These are phyloP conservation scores for Rhysida immarginata DNA, from an alignment of 1,140 invertebrate genomes.

Conservation along the genomic window DNA sequence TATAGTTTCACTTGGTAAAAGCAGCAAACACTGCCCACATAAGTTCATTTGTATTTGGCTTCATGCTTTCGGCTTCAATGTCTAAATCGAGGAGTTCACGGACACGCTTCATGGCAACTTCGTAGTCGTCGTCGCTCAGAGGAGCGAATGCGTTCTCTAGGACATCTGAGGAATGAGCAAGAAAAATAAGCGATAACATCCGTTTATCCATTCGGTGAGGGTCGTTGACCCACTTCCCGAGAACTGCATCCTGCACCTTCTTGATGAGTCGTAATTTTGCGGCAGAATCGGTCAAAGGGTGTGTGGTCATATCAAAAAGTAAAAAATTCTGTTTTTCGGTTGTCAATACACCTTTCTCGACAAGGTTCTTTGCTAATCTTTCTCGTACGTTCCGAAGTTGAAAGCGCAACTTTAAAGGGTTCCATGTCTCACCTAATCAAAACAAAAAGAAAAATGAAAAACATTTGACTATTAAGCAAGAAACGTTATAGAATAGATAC, in stretches of 20 bases:
- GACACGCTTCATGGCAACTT: conserved; percentile 92
- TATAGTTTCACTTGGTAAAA: conserved; percentile 96
- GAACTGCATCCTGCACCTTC: conserved; percentile 94
- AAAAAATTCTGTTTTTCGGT: conserved; percentile 99
- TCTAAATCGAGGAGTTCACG: conserved; percentile 89
- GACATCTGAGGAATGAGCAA: conserved; percentile 96
- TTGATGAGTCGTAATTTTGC: conserved; percentile 95
- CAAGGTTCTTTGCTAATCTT: conserved; percentile 95
- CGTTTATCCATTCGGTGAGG: conserved; percentile 93
- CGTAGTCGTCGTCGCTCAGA: conserved; percentile 95
- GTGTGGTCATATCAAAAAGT: conserved; percentile 99
- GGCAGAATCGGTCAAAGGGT: conserved; percentile 89
- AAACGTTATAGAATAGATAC: no score
- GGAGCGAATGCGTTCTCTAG: conserved; percentile 99
- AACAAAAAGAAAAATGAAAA: conserved; percentile 10
- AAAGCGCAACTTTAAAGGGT: conserved; percentile 94
- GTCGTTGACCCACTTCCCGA: conserved; percentile 94
- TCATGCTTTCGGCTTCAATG: conserved; percentile 80
- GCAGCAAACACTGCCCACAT: conserved; percentile 98
- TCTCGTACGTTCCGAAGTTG: conserved; percentile 98
- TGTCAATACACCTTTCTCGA: conserved; percentile 98
- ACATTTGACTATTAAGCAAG: no score
- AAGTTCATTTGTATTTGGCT: conserved; percentile 73
- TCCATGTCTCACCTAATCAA: conserved; percentile 93
- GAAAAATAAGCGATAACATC: conserved; percentile 76